Base-by-base conservation (phyloP, 2,113 vertebrate species). In the Piaya cayana region DNA sequence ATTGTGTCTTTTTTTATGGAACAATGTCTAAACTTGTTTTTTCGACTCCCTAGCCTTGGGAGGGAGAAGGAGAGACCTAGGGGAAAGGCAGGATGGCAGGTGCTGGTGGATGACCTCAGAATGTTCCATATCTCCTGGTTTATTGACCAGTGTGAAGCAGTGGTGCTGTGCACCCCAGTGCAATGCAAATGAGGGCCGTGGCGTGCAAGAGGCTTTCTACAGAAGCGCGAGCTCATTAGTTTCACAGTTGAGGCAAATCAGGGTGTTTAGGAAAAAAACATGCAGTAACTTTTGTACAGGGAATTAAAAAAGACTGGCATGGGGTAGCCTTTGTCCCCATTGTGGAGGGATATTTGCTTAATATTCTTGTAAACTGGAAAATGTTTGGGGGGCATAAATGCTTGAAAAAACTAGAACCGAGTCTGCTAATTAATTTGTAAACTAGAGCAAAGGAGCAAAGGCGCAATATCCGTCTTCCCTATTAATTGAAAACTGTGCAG, bases 401-500 rank as follows among this genome's bases (percentile, higher is more conserved):
- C 29, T 43, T 88, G 22, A 9, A 5, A 84, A 82, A 85, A 85
- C 37, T 8, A 65, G 56, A 86, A 59, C 39, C 50, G 79, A 72
- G 4, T 72, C n/a, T 93, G 30, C 11, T 81, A 72, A 92, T 82
- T 74, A 90, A 95, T 75, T 76, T 72, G 68, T 68, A 69, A 93
- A 79, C 78, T 39, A 64, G 36, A 91, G 42, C 63, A 74, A 88
- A 93, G 62, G 36, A 91, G 42, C 63, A 74, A 88, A 93, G 62
- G 47, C 59, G 70, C 36, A 26, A 9, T 47, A 45, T 84, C 88
- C 85, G 34, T 77, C 81, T 92, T 96, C 80, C 60, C 75, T 76
- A 1, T 81, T 97, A 95, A 96, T 96, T 98, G 92, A 88, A 96
- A 97, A 95, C 68, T 90, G 95, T 86, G 62, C 70, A 94, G 22